phyloP scores from a whole-genome alignment of 2,797 vertebrate species.

The Mus caroli region DNA sequence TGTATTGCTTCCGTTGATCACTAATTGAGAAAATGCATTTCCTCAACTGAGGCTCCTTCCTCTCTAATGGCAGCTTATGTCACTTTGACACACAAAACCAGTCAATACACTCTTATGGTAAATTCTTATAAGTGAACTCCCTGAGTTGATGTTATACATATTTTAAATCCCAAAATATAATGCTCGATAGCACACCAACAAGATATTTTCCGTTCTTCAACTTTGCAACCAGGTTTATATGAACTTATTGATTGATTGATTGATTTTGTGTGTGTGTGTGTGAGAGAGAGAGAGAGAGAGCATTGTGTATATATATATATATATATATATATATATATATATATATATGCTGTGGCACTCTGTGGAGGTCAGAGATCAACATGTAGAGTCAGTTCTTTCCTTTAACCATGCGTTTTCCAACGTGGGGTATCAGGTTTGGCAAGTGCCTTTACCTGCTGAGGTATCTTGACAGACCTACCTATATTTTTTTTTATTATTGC shows the following conservation, averaged over 20 bases:
- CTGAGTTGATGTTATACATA: background rate
- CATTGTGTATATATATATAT: too few relatives aligned
- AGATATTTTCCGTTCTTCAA: background rate
- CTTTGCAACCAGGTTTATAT: background rate
- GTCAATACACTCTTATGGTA: background rate
- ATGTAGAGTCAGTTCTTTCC: background rate
- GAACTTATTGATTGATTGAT: background rate
- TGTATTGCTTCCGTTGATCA: background rate
- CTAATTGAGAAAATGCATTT: background rate
- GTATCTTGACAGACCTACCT: background rate
- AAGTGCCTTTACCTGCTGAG: background rate
- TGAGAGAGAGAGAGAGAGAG: too few relatives aligned
- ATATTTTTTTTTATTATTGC: conserved; percentile 46
- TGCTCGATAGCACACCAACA: background rate
- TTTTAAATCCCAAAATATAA: conserved; percentile 57
- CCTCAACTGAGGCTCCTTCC: background rate
- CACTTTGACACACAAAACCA: background rate
- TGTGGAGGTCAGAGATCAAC: background rate
- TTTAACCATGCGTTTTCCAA: background rate
- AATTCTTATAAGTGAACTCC: conserved; percentile 17
- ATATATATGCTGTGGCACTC: too few relatives aligned
- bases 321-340: too few relatives aligned
- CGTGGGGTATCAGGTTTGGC: background rate
- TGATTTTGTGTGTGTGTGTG: background rate
- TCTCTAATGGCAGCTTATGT: background rate